phyloP scores from a whole-genome alignment of 1,140 invertebrate species.

The Agrypnia vestita region DNA sequence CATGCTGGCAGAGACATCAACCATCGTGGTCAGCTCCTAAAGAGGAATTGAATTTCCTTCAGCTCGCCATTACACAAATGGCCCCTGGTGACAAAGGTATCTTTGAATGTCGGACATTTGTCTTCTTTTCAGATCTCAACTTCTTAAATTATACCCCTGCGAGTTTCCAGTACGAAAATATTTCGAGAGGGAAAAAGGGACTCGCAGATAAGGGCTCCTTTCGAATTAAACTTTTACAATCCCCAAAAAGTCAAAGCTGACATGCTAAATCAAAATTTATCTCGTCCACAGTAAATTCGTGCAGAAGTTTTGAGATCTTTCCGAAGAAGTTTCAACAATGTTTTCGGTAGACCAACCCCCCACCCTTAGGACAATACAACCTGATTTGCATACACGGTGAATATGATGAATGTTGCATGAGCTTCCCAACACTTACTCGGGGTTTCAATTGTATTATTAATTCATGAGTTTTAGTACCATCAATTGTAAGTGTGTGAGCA shows the following conservation, averaged over 20 bases:
- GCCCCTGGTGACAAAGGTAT: slow-evolving; percentile 41
- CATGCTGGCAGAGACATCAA: too few species aligned
- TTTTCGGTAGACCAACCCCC: slow-evolving; percentile 19
- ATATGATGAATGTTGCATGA: slow-evolving; percentile 21
- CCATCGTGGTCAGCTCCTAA: background rate
- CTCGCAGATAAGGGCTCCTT: slow-evolving; percentile 36
- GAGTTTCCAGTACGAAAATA: slow-evolving; percentile 36
- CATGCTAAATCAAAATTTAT: slow-evolving; percentile 51
- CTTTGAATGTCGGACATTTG: slow-evolving; percentile 46
- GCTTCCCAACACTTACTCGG: background rate
- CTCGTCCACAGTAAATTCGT: slow-evolving; percentile 44
- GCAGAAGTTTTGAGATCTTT: slow-evolving; percentile 35
- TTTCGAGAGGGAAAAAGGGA: slow-evolving; percentile 42
- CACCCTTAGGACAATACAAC: slow-evolving; percentile 35
- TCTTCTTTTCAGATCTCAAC: slow-evolving; percentile 46
- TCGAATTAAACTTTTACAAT: slow-evolving; percentile 52
- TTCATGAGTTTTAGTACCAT: too few species aligned
- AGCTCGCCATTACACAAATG: slow-evolving; percentile 30
- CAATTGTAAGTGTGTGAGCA: too few species aligned
- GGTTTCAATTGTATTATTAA: too few species aligned
- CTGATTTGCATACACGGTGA: slow-evolving; percentile 32
- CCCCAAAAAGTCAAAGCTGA: slow-evolving; percentile 48
- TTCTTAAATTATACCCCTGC: slow-evolving; percentile 45
- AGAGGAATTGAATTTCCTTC: slow-evolving; percentile 35
- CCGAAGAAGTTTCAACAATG: slow-evolving; percentile 7